phyloP scores from a whole-genome alignment of 2,113 vertebrate species.

The Argyrosomus japonicus region DNA sequence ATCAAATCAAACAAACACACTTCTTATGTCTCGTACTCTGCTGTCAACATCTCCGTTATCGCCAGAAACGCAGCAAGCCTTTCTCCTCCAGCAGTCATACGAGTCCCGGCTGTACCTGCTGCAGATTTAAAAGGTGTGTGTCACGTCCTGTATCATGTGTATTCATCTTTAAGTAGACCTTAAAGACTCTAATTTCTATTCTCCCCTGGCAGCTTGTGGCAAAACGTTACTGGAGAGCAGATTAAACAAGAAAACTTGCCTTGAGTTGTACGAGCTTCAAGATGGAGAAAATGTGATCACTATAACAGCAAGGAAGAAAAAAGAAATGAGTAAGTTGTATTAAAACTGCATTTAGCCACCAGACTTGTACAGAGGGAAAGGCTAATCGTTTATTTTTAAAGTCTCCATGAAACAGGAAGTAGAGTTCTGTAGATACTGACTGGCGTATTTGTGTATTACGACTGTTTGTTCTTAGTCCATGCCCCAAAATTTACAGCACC shows the following conservation, averaged over 20 bases:
- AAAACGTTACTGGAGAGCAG: not conserved
- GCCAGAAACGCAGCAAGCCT: constrained; percentile 63
- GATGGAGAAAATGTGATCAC: constrained; percentile 50
- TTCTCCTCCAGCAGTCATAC: constrained; percentile 53
- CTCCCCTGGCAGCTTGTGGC: constrained; percentile 64
- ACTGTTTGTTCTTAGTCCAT: too few relatives aligned
- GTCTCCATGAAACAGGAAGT: too few relatives aligned
- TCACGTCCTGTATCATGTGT: not conserved
- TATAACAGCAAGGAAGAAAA: not conserved
- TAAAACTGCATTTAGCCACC: not conserved
- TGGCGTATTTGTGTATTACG: too few relatives aligned
- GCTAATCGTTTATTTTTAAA: too few relatives aligned
- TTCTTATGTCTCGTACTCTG: constrained; percentile 50
- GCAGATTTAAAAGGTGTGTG: constrained; percentile 62
- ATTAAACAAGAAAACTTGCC: constrained; percentile 30
- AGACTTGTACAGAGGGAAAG: not conserved
- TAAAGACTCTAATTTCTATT: constrained; percentile 1
- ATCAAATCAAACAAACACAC: not conserved
- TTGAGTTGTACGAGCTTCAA: constrained; percentile 75
- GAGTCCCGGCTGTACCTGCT: constrained; percentile 27
- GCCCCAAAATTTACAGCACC: too few relatives aligned
- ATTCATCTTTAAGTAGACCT: not conserved
- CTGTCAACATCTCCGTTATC: constrained; percentile 60
- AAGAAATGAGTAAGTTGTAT: constrained; percentile 42
- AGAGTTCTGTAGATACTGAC: too few relatives aligned